Evolutionary conservation across 2,113 vertebrate genomes (phyloP).

Genomic region (Electrona antarctica): DNA sequence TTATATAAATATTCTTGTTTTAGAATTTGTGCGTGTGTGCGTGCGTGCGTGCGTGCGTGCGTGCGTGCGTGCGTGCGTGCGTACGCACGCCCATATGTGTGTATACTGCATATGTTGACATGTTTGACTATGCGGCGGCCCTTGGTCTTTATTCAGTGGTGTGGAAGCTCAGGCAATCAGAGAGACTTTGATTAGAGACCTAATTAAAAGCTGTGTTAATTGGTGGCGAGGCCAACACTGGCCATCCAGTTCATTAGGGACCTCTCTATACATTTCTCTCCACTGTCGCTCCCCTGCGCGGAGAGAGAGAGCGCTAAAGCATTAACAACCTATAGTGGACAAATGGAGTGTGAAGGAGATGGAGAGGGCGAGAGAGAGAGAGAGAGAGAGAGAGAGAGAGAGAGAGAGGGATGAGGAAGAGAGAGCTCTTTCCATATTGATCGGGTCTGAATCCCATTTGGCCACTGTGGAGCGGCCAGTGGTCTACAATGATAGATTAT

Average conservation of each 20-base stretch:
- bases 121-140: constrained; percentile 61
- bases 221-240: constrained; percentile 86
- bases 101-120: too few species aligned
- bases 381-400: constrained; percentile 42
- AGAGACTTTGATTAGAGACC: constrained; percentile 87
- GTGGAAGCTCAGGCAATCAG: constrained; percentile 84
- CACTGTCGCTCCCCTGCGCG: constrained; percentile 66
- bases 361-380: constrained; percentile 71
- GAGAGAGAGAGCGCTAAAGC: constrained; percentile 75
- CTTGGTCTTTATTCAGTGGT: constrained; percentile 25
- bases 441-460: constrained; percentile 45
- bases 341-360: constrained; percentile 80
- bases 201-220: constrained; percentile 98
- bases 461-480: constrained; percentile 52
- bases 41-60: constrained; percentile 1
- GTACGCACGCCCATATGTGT: too few species aligned
- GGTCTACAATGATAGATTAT: constrained; percentile 45
- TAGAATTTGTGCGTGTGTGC: neutral
- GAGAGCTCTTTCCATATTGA: constrained; percentile 47
- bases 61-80: too few species aligned
- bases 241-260: constrained; percentile 86
- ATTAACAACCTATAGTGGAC: constrained; percentile 81
- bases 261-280: constrained; percentile 65
- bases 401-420: constrained; percentile 11
- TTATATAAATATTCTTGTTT: too few species aligned